Percentiles rank a stretch among this genome's conserved stretches.
Evolutionary conservation across 2,888 invertebrate species (phyloP).

Genomic region (Drosophila mettleri): DNA sequence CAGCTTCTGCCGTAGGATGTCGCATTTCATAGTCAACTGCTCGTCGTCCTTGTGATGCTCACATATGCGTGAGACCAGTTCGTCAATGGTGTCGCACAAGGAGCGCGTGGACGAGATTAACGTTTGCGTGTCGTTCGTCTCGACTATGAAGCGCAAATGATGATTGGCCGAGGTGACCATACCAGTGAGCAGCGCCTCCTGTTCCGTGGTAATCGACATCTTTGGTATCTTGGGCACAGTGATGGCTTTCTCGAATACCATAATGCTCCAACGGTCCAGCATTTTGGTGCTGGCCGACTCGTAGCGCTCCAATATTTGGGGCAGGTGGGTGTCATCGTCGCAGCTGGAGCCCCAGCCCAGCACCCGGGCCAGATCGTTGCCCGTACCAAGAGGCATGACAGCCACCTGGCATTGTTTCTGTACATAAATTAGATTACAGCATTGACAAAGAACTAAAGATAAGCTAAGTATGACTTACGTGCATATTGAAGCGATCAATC

Average conservation of each 20-base stretch:
- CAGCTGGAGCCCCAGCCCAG: conserved; percentile 98
- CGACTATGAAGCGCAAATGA: conserved; percentile 94
- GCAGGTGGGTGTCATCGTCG: conserved; percentile 97
- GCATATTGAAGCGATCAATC: conserved; percentile 97
- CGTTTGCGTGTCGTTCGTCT: conserved; percentile 90
- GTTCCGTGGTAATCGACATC: conserved; percentile 86
- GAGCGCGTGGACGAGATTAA: conserved; percentile 90
- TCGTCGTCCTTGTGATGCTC: conserved; percentile 88
- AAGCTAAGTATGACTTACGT: conserved; percentile 88
- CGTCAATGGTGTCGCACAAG: conserved; percentile 92
- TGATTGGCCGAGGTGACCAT: conserved; percentile 92
- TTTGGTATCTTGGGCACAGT: conserved; percentile 87
- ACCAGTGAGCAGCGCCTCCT: conserved; percentile 87
- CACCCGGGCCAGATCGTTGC: conserved; percentile 97
- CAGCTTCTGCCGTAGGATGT: conserved; percentile 90
- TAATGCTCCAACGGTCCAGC: conserved; percentile 98
- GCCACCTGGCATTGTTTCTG: conserved; percentile 97
- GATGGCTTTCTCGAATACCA: conserved; percentile 94
- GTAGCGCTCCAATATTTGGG: conserved; percentile 95
- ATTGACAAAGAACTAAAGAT: neutral
- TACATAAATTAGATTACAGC: neutral
- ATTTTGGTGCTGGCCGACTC: conserved; percentile 99
- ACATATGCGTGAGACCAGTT: conserved; percentile 88
- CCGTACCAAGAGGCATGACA: conserved; percentile 97
- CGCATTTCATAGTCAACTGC: conserved; percentile 89